Evolutionary conservation across 2,797 vertebrate genomes (phyloP).

Genomic region (Neoniphon sammara): DNA sequence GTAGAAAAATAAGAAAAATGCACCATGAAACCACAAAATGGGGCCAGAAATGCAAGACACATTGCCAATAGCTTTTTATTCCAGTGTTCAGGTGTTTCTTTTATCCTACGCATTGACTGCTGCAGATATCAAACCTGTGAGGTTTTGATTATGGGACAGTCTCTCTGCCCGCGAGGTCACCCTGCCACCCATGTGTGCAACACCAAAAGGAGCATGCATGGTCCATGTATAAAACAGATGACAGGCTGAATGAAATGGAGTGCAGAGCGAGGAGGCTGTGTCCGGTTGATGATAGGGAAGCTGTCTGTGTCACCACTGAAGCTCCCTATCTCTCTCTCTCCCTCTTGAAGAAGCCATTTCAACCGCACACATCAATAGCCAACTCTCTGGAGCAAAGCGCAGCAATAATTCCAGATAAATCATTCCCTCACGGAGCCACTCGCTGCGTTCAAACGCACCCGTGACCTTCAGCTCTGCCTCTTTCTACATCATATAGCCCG

Average conservation of each 20-base stretch:
- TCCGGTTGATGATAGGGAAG: slow-evolving; percentile 50
- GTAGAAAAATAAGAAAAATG: background rate
- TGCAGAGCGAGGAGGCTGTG: slow-evolving; percentile 22
- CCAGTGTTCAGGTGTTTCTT: no score
- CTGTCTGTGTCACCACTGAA: slow-evolving; percentile 38
- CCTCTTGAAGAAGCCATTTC: slow-evolving; percentile 78
- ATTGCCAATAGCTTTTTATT: background rate
- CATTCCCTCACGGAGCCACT: slow-evolving; percentile 76
- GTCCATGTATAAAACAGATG: slow-evolving; percentile 25
- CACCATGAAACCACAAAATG: background rate
- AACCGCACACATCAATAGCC: slow-evolving; percentile 78
- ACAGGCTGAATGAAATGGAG: slow-evolving; percentile 35
- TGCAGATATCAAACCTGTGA: background rate
- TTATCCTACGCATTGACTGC: background rate
- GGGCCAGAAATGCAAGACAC: background rate
- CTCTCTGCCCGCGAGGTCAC: background rate
- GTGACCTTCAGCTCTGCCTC: slow-evolving; percentile 79
- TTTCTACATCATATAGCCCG: slow-evolving; percentile 75
- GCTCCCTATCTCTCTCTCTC: slow-evolving; percentile 40
- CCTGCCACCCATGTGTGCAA: background rate
- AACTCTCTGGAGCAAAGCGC: slow-evolving; percentile 74
- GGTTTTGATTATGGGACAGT: background rate
- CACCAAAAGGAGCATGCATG: background rate
- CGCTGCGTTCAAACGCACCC: slow-evolving; percentile 77
- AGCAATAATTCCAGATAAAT: slow-evolving; percentile 82